These are phyloP conservation scores for Bombus pascuorum DNA, from an alignment of 1,140 invertebrate species.

Conservation along the genomic window DNA sequence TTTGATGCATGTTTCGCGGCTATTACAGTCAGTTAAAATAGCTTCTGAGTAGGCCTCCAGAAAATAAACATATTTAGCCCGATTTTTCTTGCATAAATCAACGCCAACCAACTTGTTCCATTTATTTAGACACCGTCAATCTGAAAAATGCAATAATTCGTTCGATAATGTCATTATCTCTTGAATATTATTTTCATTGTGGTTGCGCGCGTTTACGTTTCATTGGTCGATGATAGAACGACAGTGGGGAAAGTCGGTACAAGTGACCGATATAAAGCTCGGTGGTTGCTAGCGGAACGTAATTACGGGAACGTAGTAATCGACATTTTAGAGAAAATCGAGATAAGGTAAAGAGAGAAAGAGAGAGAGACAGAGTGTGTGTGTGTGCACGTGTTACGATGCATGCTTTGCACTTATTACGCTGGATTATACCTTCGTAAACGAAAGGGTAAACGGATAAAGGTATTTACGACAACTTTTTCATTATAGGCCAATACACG, in stretches of 20 bases:
- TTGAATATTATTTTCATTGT: background rate
- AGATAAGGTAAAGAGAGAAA: conserved; percentile 24
- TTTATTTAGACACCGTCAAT: background rate
- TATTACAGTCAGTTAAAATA: conserved; percentile 13
- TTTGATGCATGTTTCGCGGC: conserved; percentile 25
- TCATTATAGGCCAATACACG: background rate
- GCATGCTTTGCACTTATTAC: conserved; percentile 21
- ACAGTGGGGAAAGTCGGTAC: background rate
- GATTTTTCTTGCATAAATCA: background rate
- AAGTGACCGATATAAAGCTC: background rate
- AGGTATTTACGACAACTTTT: conserved; percentile 21
- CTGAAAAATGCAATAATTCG: background rate
- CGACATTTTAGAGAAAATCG: conserved; percentile 24
- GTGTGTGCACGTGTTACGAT: background rate
- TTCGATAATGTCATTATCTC: background rate
- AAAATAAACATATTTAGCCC: background rate
- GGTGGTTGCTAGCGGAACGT: background rate
- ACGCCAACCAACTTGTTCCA: no score
- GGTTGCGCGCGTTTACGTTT: background rate
- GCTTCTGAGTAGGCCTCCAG: background rate
- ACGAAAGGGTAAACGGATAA: conserved; percentile 3
- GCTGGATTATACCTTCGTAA: conserved; percentile 29
- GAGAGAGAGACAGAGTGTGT: background rate
- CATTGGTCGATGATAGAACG: background rate
- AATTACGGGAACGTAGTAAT: conserved; percentile 14